phyloP scores from a whole-genome alignment of 2,888 invertebrate genomes.

The Drosophila fungiperda region DNA sequence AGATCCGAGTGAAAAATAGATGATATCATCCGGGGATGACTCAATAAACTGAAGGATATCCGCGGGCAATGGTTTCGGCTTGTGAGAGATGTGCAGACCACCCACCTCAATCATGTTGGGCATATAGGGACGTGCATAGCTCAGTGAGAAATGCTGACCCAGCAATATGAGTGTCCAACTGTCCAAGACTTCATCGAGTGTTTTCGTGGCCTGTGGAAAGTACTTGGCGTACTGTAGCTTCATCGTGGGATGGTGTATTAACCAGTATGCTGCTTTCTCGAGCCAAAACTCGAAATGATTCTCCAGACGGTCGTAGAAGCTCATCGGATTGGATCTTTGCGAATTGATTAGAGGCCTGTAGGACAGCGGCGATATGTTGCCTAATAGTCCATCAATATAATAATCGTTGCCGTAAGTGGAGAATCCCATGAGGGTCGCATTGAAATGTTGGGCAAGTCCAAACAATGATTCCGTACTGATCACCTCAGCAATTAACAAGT shows the following conservation, averaged over 20 bases:
- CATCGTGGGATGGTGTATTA: constrained; percentile 74
- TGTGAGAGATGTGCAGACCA: constrained; percentile 80
- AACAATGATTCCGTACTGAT: constrained; percentile 80
- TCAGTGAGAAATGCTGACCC: constrained; percentile 81
- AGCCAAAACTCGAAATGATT: constrained; percentile 70
- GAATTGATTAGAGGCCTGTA: constrained; percentile 74
- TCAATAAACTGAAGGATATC: constrained; percentile 84
- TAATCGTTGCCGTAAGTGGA: constrained; percentile 65
- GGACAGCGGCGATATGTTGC: constrained; percentile 79
- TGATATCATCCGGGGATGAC: constrained; percentile 83
- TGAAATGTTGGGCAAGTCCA: constrained; percentile 75
- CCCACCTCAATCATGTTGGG: constrained; percentile 84
- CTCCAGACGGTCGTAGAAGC: constrained; percentile 76
- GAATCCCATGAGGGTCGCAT: constrained; percentile 71
- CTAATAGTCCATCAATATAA: constrained; percentile 55
- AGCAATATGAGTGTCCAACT: constrained; percentile 80
- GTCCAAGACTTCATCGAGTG: constrained; percentile 61
- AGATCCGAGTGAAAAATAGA: constrained; percentile 86
- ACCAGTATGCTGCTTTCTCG: constrained; percentile 51
- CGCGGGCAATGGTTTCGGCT: constrained; percentile 68
- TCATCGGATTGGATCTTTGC: constrained; percentile 79
- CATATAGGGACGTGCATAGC: constrained; percentile 78
- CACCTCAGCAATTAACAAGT: constrained; percentile 82
- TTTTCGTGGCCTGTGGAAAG: constrained; percentile 68
- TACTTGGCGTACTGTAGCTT: constrained; percentile 58